phyloP scores from a whole-genome alignment of 37 sponge, comb jelly and placozoan genomes.

The Agelas oroides region DNA sequence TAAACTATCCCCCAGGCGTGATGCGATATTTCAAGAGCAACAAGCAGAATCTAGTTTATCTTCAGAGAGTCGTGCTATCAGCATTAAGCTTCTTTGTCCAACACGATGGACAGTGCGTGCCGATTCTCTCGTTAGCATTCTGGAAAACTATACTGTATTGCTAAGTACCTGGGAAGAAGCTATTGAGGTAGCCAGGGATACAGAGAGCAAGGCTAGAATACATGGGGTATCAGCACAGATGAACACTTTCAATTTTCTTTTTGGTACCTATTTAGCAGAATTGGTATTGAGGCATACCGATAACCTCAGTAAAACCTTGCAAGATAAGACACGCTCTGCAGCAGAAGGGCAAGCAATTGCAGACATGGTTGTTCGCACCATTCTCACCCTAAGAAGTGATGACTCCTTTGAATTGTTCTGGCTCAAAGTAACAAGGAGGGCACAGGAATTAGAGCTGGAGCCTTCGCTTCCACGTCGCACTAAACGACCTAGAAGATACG shows the following conservation, averaged over 20 bases:
- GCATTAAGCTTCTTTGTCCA: conserved; percentile 55
- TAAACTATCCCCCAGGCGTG: conserved; percentile 64
- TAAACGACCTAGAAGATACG: conserved; percentile 18
- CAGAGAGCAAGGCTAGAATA: conserved; percentile 42
- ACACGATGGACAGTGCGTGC: conserved; percentile 58
- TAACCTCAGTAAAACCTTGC: conserved; percentile 30
- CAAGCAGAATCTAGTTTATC: conserved; percentile 9
- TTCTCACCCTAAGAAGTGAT: conserved; percentile 5
- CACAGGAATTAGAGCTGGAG: conserved; percentile 6
- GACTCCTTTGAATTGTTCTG: conserved; percentile 21
- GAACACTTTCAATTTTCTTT: conserved; percentile 52
- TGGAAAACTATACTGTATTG: conserved; percentile 38
- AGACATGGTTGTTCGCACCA: background rate
- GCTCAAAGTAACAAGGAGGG: conserved; percentile 2
- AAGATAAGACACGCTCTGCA: conserved; percentile 6
- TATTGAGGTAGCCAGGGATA: conserved; percentile 21
- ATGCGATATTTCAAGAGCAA: conserved; percentile 36
- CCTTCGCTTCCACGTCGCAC: conserved; percentile 34
- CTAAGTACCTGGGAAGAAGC: conserved; percentile 54
- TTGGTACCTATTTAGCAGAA: conserved; percentile 24
- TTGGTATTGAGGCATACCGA: conserved; percentile 17
- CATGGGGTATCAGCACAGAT: conserved; percentile 54
- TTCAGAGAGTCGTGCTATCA: conserved; percentile 13
- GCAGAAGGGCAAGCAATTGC: conserved; percentile 28
- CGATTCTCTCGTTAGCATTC: conserved; percentile 20